These are phyloP conservation scores for Limanda limanda DNA, from an alignment of 2,113 vertebrate genomes.

Conservation along the genomic window DNA sequence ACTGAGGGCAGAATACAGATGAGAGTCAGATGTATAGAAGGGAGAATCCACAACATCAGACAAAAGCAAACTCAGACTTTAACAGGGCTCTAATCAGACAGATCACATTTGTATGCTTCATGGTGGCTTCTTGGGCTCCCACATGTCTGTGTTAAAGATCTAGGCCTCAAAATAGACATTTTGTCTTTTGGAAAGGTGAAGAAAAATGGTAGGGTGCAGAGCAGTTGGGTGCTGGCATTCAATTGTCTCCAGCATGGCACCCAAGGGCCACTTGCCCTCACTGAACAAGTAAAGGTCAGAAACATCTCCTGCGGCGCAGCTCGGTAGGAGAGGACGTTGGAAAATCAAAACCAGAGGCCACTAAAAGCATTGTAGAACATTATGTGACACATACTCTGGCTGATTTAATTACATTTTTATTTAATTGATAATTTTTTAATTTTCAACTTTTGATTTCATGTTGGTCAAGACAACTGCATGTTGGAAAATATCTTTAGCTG, in stretches of 20 bases:
- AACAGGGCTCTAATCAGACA: not conserved
- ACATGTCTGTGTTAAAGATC: slow-evolving; percentile 4
- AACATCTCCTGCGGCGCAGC: not conserved
- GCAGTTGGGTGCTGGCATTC: slow-evolving; percentile 16
- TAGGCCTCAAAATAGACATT: slow-evolving; percentile 11
- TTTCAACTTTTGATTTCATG: not conserved
- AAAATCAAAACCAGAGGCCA: slow-evolving; percentile 8
- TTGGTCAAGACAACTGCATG: not conserved
- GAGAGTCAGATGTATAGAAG: slow-evolving; percentile 17
- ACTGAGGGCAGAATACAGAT: slow-evolving; percentile 54
- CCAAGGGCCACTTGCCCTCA: slow-evolving; percentile 29
- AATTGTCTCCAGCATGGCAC: slow-evolving; percentile 2
- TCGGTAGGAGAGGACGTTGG: slow-evolving; percentile 8
- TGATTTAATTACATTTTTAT: not conserved
- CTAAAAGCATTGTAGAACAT: not conserved
- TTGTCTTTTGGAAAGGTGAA: slow-evolving; percentile 14
- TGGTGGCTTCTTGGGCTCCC: not conserved
- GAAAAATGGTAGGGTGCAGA: too few relatives aligned
- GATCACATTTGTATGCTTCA: not conserved
- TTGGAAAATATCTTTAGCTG: not conserved
- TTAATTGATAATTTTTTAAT: too few relatives aligned
- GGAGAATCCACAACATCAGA: not conserved
- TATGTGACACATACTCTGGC: not conserved
- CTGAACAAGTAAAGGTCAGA: slow-evolving; percentile 59
- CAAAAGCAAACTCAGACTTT: not conserved